Base-by-base conservation (phyloP, 2,888 invertebrate species). In the Rhamphomyia laevipes region DNA sequence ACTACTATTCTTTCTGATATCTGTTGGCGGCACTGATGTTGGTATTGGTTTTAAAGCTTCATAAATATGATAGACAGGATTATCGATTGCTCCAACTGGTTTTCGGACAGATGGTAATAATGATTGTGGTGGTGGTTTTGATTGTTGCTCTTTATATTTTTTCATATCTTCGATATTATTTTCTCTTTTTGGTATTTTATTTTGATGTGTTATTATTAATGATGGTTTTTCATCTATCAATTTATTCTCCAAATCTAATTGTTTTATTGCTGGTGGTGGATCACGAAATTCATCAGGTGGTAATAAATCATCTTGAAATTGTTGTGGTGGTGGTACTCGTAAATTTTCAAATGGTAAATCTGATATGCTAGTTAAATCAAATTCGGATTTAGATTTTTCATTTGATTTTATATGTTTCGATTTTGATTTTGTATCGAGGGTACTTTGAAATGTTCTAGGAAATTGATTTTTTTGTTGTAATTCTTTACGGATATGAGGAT, bases 41-140 rank as follows among this genome's bases (percentile, higher is more conserved):
- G 61, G 58, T 45, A 63, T 62, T 38, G 69, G 66, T 50, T 71
- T 72, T 23, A 74, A 71, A 15, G 84, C 81, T 72, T 87, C 87
- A 61, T 87, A 86, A 43, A 87, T 82, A 63, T 87, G 87, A 61
- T 87, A 86, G 6, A 87, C 71, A 1, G 86, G 82, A 70, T 87
- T 86, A 63, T 87, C 87, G 44, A 81, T 74, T 50, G 70, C 62
- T 16, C 64, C 64, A 23, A 52, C 53, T 10, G 56, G 55, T 46
- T 52, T 44, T 60, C 42, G 63, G 65, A 48, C 41, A 5, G 49
- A 44, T 16, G 43, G 30, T 15, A 33, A 46, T 27, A 46, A n/a
- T 21, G 47, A 18, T 9, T 60, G 58, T 33, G 16, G 45, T 6
- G 51, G 47, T 27, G 49, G 42, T 23, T 48, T 12, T 41, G 41